Evolutionary conservation across 2,888 invertebrate genomes (phyloP), one percentile per base, ranked within the genome.

Genomic region (Tachina grossa): DNA sequence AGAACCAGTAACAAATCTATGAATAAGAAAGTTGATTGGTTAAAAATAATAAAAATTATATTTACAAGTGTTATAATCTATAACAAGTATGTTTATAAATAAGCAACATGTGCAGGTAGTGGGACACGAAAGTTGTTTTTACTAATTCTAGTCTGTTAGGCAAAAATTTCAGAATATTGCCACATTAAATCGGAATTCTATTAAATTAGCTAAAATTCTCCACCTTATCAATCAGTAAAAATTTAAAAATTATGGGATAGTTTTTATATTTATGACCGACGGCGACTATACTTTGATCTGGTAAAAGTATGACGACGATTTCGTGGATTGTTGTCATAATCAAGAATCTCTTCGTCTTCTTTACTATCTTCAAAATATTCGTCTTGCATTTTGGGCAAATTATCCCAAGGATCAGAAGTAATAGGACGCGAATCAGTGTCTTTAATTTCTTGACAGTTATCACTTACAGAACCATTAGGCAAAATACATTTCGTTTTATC

Each of bases 251-350:
- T 11, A 2, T 22, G 47, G 41, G 8, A 9, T 19, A 13, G 31
- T 51, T 51, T 47, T 13, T 41, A 19, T 22, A 6, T 16, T 45
- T 57, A 61, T 39, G 9, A 57, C 22, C 75, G 49, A 31, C 75
- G 75, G 14, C 69, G 89, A 75, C 91, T 90, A 82, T 90, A 90
- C 1, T 87, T 59, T 5, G 90, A 90, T n/a, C 90, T 87, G 9
- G 84, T 66, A 43, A 91, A 90, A 85, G 85, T 11, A 88, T 88
- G 74, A 87, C 88, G 6, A 5, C 83, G 76, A 59, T 81, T 63
- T 10, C 90, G 87, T 39, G 1, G 2, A 16, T 9, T 76, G 53
- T 76, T 9, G 1, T 45, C 45, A 39, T 55, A 31, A 22, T 72
- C 16, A 66, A 43, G 41, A 87, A 41, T 14, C 16, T 47, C 59